A percentile compares a stretch with the other conserved stretches of the same genome.
phyloP scores from a whole-genome alignment of 2,797 vertebrate genomes.

The Aldrovandia affinis region DNA sequence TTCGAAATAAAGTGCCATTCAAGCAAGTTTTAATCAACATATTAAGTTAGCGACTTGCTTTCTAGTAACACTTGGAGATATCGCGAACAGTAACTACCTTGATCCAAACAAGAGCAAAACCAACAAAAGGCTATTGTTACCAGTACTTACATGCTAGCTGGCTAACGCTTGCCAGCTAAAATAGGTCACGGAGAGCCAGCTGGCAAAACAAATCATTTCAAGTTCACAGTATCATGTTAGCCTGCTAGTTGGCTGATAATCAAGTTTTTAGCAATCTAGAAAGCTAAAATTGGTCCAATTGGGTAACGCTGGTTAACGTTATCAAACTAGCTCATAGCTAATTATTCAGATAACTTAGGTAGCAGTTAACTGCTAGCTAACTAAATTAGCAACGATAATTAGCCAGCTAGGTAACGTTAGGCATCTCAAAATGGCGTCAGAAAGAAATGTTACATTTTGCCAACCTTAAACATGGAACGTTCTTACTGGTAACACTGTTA shows the following conservation, averaged over 20 bases:
- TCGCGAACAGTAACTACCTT: no score
- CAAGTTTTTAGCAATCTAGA: not conserved
- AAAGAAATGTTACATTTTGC: not conserved
- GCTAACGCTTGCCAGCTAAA: not conserved
- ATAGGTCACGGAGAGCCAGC: not conserved
- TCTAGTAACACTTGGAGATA: not conserved
- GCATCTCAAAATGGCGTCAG: not conserved
- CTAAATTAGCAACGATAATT: not conserved
- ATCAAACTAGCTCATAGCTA: not conserved
- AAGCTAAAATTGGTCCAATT: not conserved
- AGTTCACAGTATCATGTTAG: not conserved
- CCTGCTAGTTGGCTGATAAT: not conserved
- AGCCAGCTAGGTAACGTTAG: slow-evolving; percentile 16
- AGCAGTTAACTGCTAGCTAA: not conserved
- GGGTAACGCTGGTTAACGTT: not conserved
- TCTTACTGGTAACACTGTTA: not conserved
- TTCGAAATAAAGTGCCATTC: not conserved
- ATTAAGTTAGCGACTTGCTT: not conserved
- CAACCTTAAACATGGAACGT: no score
- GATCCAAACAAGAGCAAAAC: not conserved
- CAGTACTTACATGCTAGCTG: not conserved
- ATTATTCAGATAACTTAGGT: not conserved
- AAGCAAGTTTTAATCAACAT: not conserved
- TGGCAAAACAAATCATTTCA: not conserved
- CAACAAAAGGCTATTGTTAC: not conserved